phyloP scores from a whole-genome alignment of 2,797 vertebrate species.

The Orestias chungarensis region DNA sequence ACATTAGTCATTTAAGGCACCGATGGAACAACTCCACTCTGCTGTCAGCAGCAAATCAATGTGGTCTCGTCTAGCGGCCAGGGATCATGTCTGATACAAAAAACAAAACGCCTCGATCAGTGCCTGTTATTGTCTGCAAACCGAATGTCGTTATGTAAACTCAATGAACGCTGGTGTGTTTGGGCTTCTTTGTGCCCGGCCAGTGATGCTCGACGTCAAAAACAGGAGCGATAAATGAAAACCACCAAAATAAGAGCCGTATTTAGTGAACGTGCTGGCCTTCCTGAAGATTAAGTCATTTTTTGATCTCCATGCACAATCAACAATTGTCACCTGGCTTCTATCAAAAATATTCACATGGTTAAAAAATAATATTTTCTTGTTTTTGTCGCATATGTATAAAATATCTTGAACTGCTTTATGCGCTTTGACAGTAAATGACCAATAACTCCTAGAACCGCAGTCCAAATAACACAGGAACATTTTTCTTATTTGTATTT shows the following conservation, averaged over 20 bases:
- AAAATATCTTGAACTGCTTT: no score
- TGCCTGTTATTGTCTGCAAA: slow-evolving; percentile 8
- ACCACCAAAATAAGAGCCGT: neutral
- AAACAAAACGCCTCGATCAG: slow-evolving; percentile 21
- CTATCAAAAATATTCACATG: no score
- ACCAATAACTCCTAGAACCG: no score
- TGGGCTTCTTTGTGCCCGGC: neutral
- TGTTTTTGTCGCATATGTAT: no score
- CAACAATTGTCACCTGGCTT: no score
- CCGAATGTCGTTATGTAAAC: neutral
- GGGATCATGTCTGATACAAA: slow-evolving; percentile 33
- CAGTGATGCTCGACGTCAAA: neutral
- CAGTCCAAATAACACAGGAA: no score
- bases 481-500: neutral
- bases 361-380: no score
- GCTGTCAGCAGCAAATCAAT: slow-evolving; percentile 36
- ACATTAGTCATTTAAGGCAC: slow-evolving; percentile 44
- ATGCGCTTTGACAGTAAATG: no score
- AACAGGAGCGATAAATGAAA: neutral
- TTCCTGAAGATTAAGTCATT: no score
- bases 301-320: no score
- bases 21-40: slow-evolving; percentile 16
- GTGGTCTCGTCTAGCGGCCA: slow-evolving; percentile 7
- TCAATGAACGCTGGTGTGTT: slow-evolving; percentile 1
- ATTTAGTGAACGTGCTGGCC: no score